Evolutionary conservation across 2,888 invertebrate genomes (phyloP).

Genomic region (Mimas tiliae): DNA sequence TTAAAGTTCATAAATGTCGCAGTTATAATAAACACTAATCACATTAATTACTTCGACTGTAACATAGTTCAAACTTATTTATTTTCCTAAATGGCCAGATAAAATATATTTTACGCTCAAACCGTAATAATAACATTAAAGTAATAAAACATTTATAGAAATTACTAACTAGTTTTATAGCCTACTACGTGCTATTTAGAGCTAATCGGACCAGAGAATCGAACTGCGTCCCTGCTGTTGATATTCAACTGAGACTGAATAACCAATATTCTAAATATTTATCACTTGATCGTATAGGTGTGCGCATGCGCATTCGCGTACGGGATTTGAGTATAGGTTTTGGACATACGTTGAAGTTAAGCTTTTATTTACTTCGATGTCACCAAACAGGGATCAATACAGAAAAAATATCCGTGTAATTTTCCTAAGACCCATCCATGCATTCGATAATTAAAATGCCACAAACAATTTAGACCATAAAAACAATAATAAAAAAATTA

Average conservation of each 20-base stretch:
- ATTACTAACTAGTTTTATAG: conserved; percentile 3
- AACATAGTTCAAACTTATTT: not conserved
- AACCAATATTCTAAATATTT: conserved; percentile 27
- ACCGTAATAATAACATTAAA: conserved; percentile 3
- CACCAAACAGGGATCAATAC: not conserved
- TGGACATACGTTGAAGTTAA: not conserved
- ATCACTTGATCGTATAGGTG: conserved; percentile 16
- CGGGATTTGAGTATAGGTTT: not conserved
- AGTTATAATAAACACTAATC: too few relatives aligned
- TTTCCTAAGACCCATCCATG: not conserved
- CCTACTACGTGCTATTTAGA: not conserved
- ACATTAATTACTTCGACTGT: too few relatives aligned
- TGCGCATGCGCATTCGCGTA: not conserved
- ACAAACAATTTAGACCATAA: conserved; percentile 17
- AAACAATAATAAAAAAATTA: conserved; percentile 18
- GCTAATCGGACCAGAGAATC: conserved; percentile 18
- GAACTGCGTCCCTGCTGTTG: conserved; percentile 26
- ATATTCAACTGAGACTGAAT: conserved; percentile 22
- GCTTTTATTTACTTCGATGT: not conserved
- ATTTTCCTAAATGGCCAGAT: not conserved
- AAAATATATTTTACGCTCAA: not conserved
- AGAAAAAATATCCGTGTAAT: not conserved
- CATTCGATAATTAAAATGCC: conserved; percentile 13
- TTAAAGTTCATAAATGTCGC: too few relatives aligned
- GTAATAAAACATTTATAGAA: conserved; percentile 10